Conservation (phyloP, 1,140 invertebrate species). For the Drosophila albomicans region DNA sequence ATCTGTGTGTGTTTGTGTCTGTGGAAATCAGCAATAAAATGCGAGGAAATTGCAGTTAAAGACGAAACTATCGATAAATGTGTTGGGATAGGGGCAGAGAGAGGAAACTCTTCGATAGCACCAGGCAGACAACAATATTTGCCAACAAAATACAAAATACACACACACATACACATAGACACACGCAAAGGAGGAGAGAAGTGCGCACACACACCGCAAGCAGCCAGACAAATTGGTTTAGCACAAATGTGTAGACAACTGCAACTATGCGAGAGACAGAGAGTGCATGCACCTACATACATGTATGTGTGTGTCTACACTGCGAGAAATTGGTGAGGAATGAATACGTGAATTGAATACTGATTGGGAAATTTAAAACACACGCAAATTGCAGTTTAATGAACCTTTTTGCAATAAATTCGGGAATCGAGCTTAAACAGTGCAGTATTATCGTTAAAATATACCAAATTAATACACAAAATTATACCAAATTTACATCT, state of each 20-base stretch:
- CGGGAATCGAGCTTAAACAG: no score
- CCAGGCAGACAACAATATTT: slow-evolving; percentile 44
- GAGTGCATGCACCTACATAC: not conserved
- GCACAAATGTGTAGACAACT: slow-evolving; percentile 41
- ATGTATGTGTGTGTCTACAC: not conserved
- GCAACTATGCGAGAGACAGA: not conserved
- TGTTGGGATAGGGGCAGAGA: not conserved
- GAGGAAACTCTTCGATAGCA: slow-evolving; percentile 11
- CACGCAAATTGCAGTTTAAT: no score
- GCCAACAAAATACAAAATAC: slow-evolving; percentile 16
- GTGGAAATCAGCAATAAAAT: slow-evolving; percentile 4
- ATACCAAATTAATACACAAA: no score
- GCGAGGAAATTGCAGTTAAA: not conserved
- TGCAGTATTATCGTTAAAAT: no score
- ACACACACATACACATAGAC: slow-evolving; percentile 26
- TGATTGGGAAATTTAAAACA: no score
- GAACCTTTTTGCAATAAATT: no score
- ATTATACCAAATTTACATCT: no score
- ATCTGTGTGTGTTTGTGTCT: not conserved
- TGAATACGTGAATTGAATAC: no score
- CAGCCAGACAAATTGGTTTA: slow-evolving; percentile 80
- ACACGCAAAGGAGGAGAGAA: not conserved
- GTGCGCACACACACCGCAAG: slow-evolving; percentile 44
- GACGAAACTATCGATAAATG: slow-evolving; percentile 32
- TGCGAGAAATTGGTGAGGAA: not conserved